phyloP scores from a whole-genome alignment of 1,140 invertebrate genomes.

The Caenorhabditis tropicalis region DNA sequence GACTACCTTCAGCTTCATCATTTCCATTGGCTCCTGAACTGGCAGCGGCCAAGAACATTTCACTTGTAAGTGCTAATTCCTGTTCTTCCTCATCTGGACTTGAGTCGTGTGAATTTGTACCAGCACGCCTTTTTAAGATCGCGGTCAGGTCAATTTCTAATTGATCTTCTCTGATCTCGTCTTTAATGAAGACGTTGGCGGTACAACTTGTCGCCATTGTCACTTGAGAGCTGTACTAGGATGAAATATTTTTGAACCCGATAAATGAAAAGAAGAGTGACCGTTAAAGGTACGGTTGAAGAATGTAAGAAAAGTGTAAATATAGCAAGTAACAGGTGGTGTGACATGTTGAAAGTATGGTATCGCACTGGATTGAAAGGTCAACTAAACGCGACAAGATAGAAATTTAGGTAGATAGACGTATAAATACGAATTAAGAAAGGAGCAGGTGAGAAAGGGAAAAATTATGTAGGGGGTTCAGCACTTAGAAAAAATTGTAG shows the following conservation, averaged over 20 bases:
- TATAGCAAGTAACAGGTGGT: too few species aligned
- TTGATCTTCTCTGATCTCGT: conserved; percentile 12
- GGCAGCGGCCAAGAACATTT: not conserved
- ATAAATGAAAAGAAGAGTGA: not conserved
- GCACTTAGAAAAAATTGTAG: too few species aligned
- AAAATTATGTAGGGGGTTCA: too few species aligned
- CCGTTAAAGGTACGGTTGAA: not conserved
- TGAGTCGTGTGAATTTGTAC: conserved; percentile 20
- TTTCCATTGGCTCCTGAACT: not conserved
- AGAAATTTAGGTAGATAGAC: too few species aligned
- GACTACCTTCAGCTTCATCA: not conserved
- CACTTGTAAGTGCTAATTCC: not conserved
- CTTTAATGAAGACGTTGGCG: conserved; percentile 22
- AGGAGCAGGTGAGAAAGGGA: too few species aligned
- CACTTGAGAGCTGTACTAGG: not conserved
- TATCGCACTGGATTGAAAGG: too few species aligned
- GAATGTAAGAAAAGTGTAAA: not conserved
- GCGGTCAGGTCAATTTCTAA: not conserved
- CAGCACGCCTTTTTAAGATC: not conserved
- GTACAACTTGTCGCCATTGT: conserved; percentile 22
- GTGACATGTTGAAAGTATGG: too few species aligned
- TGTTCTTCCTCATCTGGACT: conserved; percentile 32
- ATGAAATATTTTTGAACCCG: not conserved
- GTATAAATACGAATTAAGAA: too few species aligned
- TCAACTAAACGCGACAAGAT: too few species aligned